These are phyloP conservation scores for Oncorhynchus gorbuscha DNA, from an alignment of 2,113 vertebrate species.

Conservation along the genomic window DNA sequence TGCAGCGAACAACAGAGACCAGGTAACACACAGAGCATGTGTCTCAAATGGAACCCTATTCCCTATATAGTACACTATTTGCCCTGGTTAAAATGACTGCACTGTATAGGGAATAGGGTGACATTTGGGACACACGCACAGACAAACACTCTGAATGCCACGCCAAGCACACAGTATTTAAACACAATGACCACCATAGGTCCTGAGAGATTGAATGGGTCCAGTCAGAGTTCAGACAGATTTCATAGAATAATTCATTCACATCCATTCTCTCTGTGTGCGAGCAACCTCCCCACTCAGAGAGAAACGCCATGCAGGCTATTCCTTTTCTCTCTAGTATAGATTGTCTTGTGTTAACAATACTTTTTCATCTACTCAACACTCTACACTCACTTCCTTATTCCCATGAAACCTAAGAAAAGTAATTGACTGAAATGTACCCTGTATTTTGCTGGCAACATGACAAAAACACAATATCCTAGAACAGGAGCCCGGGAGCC, in stretches of 20 bases:
- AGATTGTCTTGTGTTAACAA: background rate
- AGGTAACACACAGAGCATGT: slow-evolving; percentile 37
- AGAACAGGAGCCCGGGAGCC: background rate
- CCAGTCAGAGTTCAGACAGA: slow-evolving; percentile 50
- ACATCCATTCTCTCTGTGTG: background rate
- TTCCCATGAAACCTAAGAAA: background rate
- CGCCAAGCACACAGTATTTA: slow-evolving; percentile 37
- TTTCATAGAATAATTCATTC: slow-evolving; percentile 30
- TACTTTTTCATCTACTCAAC: background rate
- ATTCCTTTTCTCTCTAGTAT: background rate
- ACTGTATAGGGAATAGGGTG: too few relatives aligned
- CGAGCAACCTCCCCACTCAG: background rate
- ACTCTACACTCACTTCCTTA: background rate
- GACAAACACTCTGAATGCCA: slow-evolving; percentile 30
- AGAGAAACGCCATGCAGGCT: background rate
- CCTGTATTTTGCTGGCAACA: background rate
- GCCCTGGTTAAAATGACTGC: too few relatives aligned
- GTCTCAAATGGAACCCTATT: background rate
- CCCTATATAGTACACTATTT: too few relatives aligned
- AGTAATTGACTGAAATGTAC: background rate
- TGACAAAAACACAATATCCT: background rate
- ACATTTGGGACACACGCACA: slow-evolving; percentile 6
- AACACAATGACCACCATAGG: slow-evolving; percentile 45
- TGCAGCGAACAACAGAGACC: slow-evolving; percentile 41
- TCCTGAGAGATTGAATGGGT: slow-evolving; percentile 37